phyloP scores from a whole-genome alignment of 2,797 vertebrate species.

The Siniperca scherzeri region DNA sequence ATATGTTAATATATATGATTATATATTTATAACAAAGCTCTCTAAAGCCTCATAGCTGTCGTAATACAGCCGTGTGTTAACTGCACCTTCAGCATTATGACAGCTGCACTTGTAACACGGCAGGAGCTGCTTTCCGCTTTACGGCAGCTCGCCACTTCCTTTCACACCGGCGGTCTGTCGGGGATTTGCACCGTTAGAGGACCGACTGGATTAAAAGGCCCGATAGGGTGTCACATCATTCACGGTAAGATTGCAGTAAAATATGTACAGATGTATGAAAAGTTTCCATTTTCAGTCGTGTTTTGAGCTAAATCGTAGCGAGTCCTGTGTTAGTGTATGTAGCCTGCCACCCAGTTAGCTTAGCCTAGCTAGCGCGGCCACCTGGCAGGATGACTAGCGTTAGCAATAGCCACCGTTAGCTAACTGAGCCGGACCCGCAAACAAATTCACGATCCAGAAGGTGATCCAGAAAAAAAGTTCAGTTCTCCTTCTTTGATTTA shows the following conservation, averaged over 20 bases:
- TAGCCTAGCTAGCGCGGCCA: constrained; percentile 65
- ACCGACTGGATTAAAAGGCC: constrained; percentile 25
- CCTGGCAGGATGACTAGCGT: constrained; percentile 61
- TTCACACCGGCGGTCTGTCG: constrained; percentile 56
- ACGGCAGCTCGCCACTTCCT: constrained; percentile 69
- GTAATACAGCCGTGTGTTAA: background rate
- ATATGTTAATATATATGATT: background rate
- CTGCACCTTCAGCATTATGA: background rate
- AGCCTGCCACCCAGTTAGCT: constrained; percentile 60
- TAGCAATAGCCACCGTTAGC: constrained; percentile 42
- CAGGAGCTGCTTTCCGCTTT: constrained; percentile 48
- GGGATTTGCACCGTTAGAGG: background rate
- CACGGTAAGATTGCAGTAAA: constrained; percentile 40
- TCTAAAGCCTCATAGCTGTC: background rate
- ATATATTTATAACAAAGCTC: no score
- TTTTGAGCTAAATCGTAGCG: fast-evolving
- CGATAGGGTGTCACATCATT: background rate
- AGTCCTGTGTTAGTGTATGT: fast-evolving
- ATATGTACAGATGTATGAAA: fast-evolving
- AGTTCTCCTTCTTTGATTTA: fast-evolving
- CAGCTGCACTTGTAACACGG: background rate
- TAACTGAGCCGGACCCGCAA: background rate
- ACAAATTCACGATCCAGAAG: fast-evolving
- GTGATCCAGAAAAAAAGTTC: background rate
- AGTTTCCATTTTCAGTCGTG: fast-evolving